Conservation (phyloP, 1,140 invertebrate genomes). For the Temnothorax curvispinosus region DNA sequence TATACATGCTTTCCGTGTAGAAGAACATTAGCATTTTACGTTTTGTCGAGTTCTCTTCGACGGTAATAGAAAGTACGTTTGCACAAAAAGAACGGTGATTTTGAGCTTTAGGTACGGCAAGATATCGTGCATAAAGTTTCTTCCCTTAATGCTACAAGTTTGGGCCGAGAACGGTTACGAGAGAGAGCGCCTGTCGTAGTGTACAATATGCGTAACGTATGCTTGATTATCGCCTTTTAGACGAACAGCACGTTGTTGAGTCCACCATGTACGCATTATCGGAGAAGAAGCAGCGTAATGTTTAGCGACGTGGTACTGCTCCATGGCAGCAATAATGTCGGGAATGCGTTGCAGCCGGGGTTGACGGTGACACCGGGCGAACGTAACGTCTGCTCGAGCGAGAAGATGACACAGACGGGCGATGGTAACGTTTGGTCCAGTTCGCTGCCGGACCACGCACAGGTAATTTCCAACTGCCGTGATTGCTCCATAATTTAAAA, state of each 20-base stretch:
- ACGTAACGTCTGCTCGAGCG: conserved; percentile 92
- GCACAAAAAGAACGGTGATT: conserved; percentile 8
- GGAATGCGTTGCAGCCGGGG: conserved; percentile 79
- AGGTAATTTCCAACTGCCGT: conserved; percentile 71
- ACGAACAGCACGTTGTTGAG: conserved; percentile 87
- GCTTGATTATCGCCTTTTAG: conserved; percentile 72
- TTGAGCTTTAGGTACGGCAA: conserved; percentile 19
- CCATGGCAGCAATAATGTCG: conserved; percentile 87
- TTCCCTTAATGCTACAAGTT: conserved; percentile 46
- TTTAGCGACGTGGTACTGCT: conserved; percentile 94
- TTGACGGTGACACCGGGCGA: conserved; percentile 83
- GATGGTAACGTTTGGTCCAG: conserved; percentile 89
- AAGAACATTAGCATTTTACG: conserved; percentile 1
- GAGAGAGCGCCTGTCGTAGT: conserved; percentile 38
- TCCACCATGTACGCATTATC: conserved; percentile 86
- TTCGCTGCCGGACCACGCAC: conserved; percentile 79
- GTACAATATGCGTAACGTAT: conserved; percentile 32
- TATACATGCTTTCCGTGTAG: conserved; percentile 12
- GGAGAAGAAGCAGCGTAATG: conserved; percentile 93
- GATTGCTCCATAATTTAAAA: not conserved
- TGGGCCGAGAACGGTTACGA: conserved; percentile 29
- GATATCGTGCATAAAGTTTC: conserved; percentile 14
- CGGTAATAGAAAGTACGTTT: conserved; percentile 3
- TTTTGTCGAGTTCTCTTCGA: not conserved
- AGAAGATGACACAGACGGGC: conserved; percentile 95